Conservation (phyloP, 2,797 vertebrate genomes). For the Sebastiscus albofasciatus region DNA sequence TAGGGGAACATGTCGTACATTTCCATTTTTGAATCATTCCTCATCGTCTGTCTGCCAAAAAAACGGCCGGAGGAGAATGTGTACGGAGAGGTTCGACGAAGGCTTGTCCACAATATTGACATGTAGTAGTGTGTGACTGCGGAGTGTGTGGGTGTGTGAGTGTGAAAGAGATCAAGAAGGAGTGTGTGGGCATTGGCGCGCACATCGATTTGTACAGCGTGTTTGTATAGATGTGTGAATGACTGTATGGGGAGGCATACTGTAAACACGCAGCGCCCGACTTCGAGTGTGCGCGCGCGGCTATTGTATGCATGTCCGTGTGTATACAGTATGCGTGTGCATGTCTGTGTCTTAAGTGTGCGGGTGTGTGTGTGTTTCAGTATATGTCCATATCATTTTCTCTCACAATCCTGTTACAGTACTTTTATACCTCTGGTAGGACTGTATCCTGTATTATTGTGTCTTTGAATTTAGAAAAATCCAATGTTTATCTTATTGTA, state of each 20-base stretch:
- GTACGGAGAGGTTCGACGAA: conserved; percentile 76
- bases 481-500: conserved; percentile 87
- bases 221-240: conserved; percentile 76
- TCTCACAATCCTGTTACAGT: conserved; percentile 84
- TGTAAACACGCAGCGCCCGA: conserved; percentile 50
- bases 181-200: conserved; percentile 44
- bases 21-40: conserved; percentile 78
- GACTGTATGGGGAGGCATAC: conserved; percentile 46
- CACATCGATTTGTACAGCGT: conserved; percentile 80
- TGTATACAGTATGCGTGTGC: conserved; percentile 53
- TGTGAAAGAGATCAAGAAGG: conserved; percentile 41
- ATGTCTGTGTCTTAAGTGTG: conserved; percentile 47
- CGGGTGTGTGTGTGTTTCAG: conserved; percentile 58
- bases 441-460: conserved; percentile 88
- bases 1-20: conserved; percentile 79
- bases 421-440: conserved; percentile 90
- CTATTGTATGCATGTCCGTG: conserved; percentile 65
- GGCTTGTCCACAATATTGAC: conserved; percentile 76
- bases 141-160: conserved; percentile 44
- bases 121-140: conserved; percentile 65
- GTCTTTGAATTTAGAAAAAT: conserved; percentile 86
- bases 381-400: conserved; percentile 83
- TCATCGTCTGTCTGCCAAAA: conserved; percentile 79
- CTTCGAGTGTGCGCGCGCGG: conserved; percentile 38
- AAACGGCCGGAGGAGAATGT: conserved; percentile 79